phyloP scores from a whole-genome alignment of 2,797 vertebrate genomes.

The Periparus ater region DNA sequence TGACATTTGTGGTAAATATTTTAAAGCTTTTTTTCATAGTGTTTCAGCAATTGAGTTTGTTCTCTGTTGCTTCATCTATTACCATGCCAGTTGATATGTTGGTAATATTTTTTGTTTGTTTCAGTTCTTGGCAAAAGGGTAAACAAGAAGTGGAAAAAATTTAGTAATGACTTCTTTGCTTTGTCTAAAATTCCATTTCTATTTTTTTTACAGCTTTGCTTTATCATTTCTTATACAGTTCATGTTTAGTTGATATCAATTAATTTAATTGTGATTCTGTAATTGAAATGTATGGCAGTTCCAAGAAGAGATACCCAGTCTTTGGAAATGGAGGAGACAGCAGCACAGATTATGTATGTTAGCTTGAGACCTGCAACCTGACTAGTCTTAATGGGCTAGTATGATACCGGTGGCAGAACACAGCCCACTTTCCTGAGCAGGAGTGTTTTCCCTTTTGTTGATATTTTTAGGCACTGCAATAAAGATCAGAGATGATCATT shows the following conservation, averaged over 20 bases:
- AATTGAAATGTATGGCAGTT: not conserved
- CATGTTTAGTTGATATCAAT: not conserved
- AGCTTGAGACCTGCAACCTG: not conserved
- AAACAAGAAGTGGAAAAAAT: not conserved
- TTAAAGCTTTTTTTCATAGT: not conserved
- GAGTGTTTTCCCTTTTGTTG: not conserved
- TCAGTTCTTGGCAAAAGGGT: not conserved
- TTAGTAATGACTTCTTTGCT: not conserved
- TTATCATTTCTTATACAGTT: not conserved
- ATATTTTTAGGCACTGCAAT: not conserved
- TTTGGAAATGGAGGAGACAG: not conserved
- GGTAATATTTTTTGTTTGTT: not conserved
- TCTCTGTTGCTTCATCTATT: not conserved
- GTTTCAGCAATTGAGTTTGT: not conserved
- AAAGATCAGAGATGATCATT: not conserved
- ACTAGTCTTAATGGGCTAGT: not conserved
- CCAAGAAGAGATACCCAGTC: not conserved
- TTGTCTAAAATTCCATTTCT: not conserved
- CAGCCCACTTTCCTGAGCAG: not conserved
- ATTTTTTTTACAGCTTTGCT: not conserved
- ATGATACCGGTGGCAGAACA: fast-evolving
- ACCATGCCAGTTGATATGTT: not conserved
- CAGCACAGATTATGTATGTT: not conserved
- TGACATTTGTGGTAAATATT: not conserved
- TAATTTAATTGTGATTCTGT: not conserved